Base-by-base conservation (phyloP, 2,888 invertebrate genomes). In the Ecliptopera silaceata region DNA sequence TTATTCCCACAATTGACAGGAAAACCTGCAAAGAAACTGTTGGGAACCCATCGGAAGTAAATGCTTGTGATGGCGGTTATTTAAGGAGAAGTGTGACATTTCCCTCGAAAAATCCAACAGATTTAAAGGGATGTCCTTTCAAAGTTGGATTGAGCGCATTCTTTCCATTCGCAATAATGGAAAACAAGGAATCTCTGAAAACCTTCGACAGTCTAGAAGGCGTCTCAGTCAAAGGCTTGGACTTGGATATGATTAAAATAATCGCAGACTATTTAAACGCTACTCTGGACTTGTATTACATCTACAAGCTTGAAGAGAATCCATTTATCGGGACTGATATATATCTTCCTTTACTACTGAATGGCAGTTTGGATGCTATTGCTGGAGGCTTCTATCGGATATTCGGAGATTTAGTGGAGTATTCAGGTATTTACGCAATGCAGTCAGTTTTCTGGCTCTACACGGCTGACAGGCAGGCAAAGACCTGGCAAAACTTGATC, bases 301-400 rank as follows among this genome's bases (percentile, higher is more conserved):
- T 84, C 48, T 45, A 56, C 13, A 75, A 68, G 49, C 61, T 61
- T 5, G 74, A 77, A 67, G 75, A 77, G 61, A 79, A 73, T 53
- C 72, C 77, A 0, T 68, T 34, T 13, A 17, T 52, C 1, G 52
- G 75, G n/a, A 17, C 0, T 0, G 66, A 74, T 0, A 84, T 75
- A 60, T 8, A 26, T 26, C 6, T 86, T 18, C 39, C 70, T 0
- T 75, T 74, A n/a, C 4, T 90, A 1, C 5, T 68, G 2, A 85
- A 89, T 59, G 84, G 80, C 2, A 84, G 76, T 29, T 62, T 89
- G 1, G 86, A 90, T 36, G 65, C 71, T 0, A 80, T 80, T 45
- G 85, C 82, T 6, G 88, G 90, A 0, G 89, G 88, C 0, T 62
- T 84, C 0, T 86, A 84, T 29, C 75, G 82, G 55, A 61, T 81